These are phyloP conservation scores for Pentamera pediparva DNA, from an alignment of 53 echinoderm and acorn worm genomes.

Conservation along the genomic window DNA sequence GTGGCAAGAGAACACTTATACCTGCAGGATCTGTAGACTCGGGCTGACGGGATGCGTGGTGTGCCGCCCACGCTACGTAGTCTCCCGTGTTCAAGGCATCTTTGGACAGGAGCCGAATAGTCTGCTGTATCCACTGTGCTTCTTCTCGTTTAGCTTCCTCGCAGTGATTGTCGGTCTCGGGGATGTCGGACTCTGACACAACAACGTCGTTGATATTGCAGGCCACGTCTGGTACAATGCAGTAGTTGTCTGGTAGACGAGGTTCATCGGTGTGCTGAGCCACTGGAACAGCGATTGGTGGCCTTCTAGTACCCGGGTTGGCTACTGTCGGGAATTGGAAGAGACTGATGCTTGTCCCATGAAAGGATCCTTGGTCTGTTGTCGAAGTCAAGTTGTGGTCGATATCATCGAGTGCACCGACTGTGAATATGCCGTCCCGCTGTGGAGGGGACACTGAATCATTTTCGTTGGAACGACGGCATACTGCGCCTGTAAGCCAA, in stretches of 20 bases:
- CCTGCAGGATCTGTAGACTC: no score
- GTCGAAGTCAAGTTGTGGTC: slow-evolving; percentile 38
- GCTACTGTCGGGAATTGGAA: slow-evolving; percentile 46
- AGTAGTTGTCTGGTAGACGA: slow-evolving; percentile 35
- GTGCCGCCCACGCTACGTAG: no score
- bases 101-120: no score
- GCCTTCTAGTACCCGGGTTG: slow-evolving; percentile 19
- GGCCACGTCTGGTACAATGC: slow-evolving; percentile 16
- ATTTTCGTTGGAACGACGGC: slow-evolving; percentile 10
- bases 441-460: slow-evolving; percentile 33
- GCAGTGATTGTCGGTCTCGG: neutral
- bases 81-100: no score
- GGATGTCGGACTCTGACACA: slow-evolving; percentile 20
- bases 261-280: neutral
- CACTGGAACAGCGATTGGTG: slow-evolving; percentile 8
- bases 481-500: slow-evolving; percentile 9
- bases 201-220: slow-evolving; percentile 29
- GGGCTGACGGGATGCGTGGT: no score
- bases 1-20: no score
- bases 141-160: slow-evolving; percentile 1
- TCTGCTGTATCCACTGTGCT: neutral
- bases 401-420: slow-evolving; percentile 41
- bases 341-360: slow-evolving; percentile 46
- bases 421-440: slow-evolving; percentile 27
- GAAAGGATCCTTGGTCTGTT: slow-evolving; percentile 31